Base-by-base conservation (phyloP, 2,113 vertebrate species). In the Felis chaus region DNA sequence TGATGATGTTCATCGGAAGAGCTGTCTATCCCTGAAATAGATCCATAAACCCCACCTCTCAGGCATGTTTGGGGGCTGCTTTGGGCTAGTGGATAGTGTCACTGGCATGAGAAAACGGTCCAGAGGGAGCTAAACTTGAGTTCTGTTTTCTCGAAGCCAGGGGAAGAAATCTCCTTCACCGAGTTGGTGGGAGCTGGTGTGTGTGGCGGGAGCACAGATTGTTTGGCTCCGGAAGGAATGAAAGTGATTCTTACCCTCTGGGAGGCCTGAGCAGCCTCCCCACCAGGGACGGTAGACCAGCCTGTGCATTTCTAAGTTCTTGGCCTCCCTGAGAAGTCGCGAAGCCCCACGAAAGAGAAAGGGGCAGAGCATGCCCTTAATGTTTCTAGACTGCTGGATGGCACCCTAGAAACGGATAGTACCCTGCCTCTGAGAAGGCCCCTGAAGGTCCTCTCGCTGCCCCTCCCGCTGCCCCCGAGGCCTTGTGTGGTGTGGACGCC, bases 1-100 rank as follows among this genome's bases (percentile, higher is more conserved):
- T 0, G 19, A 16, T 2, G 9, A 16, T 29, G 31, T 31, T 80
- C 18, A 2, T 12, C 0, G 4, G 48, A 57, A 65, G 57, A 53
- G 55, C 23, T 5, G 1, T n/a, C 73, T 71, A 1, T 45, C 33
- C 57, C 92, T 82, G 3, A 66, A 78, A 41, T 1, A 13, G 18
- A 39, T 11, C 84, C 50, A 4, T 4, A 29, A 13, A 23, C 13
- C 16, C n/a, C 21, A 19, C 31, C 50, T 86, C 45, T 85, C 36
- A 2, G 1, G 13, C 18, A 3, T 12, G 13, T 3, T 39, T 21
- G 2, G 18, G 31, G 41, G 45, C 9, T 16, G 79, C 8, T 36
- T 5, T 14, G 0, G 19, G 27, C 61, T 53, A 45, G 16, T 6
- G 55, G 94, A 19, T 25, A 55, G 10, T 36, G 16, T 25, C 65